Evolutionary conservation across 2,888 invertebrate species (phyloP), one percentile per base, ranked within the genome.

Genomic region (Zaprionus bogoriensis): DNA sequence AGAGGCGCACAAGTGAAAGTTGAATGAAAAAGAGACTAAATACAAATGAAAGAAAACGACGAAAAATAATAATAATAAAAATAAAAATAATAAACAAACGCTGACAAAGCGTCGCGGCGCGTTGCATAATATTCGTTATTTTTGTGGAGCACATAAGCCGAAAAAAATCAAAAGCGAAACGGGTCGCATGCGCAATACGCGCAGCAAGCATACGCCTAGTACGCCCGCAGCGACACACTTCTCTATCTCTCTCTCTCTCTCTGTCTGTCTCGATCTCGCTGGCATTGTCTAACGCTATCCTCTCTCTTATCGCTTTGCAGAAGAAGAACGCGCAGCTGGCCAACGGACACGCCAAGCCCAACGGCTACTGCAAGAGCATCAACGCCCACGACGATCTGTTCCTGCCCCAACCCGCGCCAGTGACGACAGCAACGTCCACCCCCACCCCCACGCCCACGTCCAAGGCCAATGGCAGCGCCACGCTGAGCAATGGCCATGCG

Each of bases 331-430:
- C 67, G 5, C 47, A 48, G 38, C 52, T 74, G 46, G 71, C 84
- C 53, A 88, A 87, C 52, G 84, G 71, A 50, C 74, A 75, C 22
- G 67, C 77, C 55, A 74, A 76, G 44, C 85, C 77, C 58, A 77
- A 77, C 14, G 87, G 86, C 47, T 77, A 86, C 73, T 85, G 86
- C 65, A 87, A 84, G 68, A 86, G 87, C 67, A 86, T 79, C 66
- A 78, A 81, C 55, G 79, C 86, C 28, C 83, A 83, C 45, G 82
- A 83, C 19, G 82, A 83, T 67, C 70, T 82, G 46, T 66, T 66
- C 55, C 46, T 84, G 81, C 87, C 85, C 2, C 78, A 74, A 44
- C 70, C 85, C 3, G 28, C 38, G n/a, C 23, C 50, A 9, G 30
- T 50, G 17, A 65, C 55, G 41, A 58, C 58, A 17, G 70, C 67